A percentile compares a stretch with the other conserved stretches of the same genome.
These are phyloP conservation scores for Acridotheres tristis DNA, from an alignment of 2,797 vertebrate species.

Conservation along the genomic window DNA sequence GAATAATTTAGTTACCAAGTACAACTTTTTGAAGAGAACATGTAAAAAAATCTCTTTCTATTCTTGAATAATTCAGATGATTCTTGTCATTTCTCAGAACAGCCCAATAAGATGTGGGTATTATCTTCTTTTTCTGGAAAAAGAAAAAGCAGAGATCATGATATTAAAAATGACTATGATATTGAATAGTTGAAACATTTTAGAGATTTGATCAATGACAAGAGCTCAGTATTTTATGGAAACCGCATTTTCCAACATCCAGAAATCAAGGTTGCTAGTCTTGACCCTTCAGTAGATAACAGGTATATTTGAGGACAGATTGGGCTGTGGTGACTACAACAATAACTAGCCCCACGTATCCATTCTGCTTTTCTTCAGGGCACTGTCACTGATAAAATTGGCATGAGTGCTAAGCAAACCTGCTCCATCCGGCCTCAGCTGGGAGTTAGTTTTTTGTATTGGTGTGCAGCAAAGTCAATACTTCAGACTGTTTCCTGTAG, in stretches of 20 bases:
- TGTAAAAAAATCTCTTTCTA: background rate
- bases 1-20: background rate
- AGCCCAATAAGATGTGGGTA: background rate
- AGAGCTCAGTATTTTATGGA: background rate
- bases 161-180: background rate
- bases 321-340: background rate
- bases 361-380: background rate
- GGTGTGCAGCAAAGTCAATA: background rate
- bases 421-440: background rate
- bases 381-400: background rate
- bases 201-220: background rate
- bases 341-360: background rate
- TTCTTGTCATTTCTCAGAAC: background rate
- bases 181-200: background rate
- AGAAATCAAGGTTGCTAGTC: background rate
- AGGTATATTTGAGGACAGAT: background rate
- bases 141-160: background rate
- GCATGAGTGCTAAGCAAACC: background rate
- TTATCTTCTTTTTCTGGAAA: background rate
- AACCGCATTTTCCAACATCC: background rate
- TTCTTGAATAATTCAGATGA: background rate
- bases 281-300: background rate
- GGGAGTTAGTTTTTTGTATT: background rate
- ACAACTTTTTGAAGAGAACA: background rate
- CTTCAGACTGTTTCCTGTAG: background rate